These are phyloP conservation scores for Drosophila paulistorum DNA, from an alignment of 1,140 invertebrate species.

Conservation along the genomic window DNA sequence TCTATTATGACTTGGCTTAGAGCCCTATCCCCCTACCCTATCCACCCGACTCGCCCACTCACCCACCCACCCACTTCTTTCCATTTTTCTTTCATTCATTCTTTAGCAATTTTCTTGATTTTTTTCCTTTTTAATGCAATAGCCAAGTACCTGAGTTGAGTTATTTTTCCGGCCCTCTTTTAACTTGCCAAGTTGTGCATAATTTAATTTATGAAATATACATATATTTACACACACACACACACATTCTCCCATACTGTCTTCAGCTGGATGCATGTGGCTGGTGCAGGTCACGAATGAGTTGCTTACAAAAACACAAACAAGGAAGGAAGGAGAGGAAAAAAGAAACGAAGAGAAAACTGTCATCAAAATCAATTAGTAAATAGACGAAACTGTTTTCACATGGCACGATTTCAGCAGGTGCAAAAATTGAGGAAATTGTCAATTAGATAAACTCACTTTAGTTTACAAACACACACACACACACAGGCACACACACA, in stretches of 20 bases:
- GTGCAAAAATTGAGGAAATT: conserved; percentile 43
- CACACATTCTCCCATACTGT: background rate
- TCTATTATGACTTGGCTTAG: conserved; percentile 42
- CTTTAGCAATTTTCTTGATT: conserved; percentile 11
- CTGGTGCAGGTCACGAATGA: background rate
- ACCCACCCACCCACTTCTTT: background rate
- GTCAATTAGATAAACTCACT: conserved; percentile 42
- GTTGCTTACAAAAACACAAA: background rate
- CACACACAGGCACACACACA: background rate
- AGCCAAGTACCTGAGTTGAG: conserved; percentile 46
- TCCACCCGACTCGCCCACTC: background rate
- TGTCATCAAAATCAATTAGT: conserved; percentile 18
- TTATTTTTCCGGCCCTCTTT: conserved; percentile 40
- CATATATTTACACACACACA: background rate
- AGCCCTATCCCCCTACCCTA: background rate
- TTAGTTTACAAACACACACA: conserved; percentile 6
- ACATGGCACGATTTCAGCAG: background rate
- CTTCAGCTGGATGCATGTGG: background rate
- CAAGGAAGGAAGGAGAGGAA: background rate
- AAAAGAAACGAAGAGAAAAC: background rate
- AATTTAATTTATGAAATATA: conserved; percentile 39
- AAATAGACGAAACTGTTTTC: conserved; percentile 10
- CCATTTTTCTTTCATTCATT: conserved; percentile 1
- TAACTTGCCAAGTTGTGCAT: conserved; percentile 53
- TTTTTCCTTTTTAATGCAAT: conserved; percentile 39